phyloP scores from a whole-genome alignment of 2,888 invertebrate species.

The Epistrophe eligans region DNA sequence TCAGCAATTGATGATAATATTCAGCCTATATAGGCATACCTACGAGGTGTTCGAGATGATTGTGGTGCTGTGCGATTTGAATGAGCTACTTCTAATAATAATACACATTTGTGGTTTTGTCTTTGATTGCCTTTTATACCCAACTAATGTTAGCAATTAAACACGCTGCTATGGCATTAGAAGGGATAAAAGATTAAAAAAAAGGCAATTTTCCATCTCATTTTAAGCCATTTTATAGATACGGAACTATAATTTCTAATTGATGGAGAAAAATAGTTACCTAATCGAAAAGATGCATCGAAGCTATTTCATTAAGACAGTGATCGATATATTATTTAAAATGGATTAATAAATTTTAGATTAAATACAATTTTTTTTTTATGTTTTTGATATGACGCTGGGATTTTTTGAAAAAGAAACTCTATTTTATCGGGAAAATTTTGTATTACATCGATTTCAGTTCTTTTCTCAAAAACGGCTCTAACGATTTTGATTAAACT shows the following conservation, averaged over 20 bases:
- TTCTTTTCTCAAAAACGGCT: too few relatives aligned
- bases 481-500: too few relatives aligned
- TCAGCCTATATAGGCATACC: background rate
- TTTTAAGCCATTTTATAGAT: slow-evolving; percentile 30
- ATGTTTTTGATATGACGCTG: background rate
- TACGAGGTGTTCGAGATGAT: slow-evolving; percentile 49
- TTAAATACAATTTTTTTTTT: background rate
- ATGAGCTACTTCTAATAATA: slow-evolving; percentile 56
- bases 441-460: too few relatives aligned
- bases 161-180: slow-evolving; percentile 56
- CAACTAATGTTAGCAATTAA: slow-evolving; percentile 66
- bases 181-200: slow-evolving; percentile 22
- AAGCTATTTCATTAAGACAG: background rate
- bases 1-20: slow-evolving; percentile 5
- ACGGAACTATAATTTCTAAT: slow-evolving; percentile 20
- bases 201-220: slow-evolving; percentile 5
- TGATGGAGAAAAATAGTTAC: background rate
- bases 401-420: background rate
- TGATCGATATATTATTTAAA: background rate
- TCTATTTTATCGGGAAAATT: too few relatives aligned
- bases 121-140: slow-evolving; percentile 35
- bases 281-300: background rate
- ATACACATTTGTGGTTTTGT: slow-evolving; percentile 45
- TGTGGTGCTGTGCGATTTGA: slow-evolving; percentile 26
- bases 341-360: background rate